Base-by-base conservation (phyloP, 2,113 vertebrate genomes). In the Lutjanus erythropterus region DNA sequence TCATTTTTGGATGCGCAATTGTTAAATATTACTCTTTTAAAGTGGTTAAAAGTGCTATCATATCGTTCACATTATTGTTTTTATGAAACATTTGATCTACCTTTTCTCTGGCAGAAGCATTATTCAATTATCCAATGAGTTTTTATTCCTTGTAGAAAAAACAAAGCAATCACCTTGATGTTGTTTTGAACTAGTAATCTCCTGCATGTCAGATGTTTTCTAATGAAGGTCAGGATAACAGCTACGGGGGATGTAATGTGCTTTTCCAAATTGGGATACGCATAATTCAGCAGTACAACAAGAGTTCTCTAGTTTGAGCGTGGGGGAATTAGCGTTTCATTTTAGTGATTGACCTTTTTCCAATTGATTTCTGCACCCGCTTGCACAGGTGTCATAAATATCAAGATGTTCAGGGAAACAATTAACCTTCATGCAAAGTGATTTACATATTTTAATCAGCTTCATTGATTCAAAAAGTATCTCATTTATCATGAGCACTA, bases 371-470 rank as follows among this genome's bases (percentile, higher is more conserved):
- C 15, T n/a, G 47, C 67, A 64, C 52, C 33, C 0, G 18, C 2
- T 55, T 77, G 68, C 44, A 10, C 88, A 86, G 85, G 86, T 89
- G 90, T 62, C 23, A 29, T 74, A 91, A 91, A 93, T 91, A 91
- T 89, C 89, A 89, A 84, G 76, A 81, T 69, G 53, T 88, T 86
- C 74, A 58, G 35, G 35, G 78, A 91, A 91, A 85, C 86, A 16
- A 81, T 93, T 93, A 89, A 92, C 89, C 91, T 91, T 90, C 80
- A 67, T 39, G 18, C 16, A 18, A 14, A 47, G 9, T 29, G 3
- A 86, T 87, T 86, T 78, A 19, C 82, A 86, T 90, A 80, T 90
- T 86, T 76, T 62, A 86, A 89, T 84, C 60, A 75, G 31, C 75
- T 49, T 39, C 25, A 60, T 86, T 6, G 27, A 86, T 39, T 91